These are phyloP conservation scores for Mus caroli DNA, from an alignment of 2,797 vertebrate species.

Conservation along the genomic window DNA sequence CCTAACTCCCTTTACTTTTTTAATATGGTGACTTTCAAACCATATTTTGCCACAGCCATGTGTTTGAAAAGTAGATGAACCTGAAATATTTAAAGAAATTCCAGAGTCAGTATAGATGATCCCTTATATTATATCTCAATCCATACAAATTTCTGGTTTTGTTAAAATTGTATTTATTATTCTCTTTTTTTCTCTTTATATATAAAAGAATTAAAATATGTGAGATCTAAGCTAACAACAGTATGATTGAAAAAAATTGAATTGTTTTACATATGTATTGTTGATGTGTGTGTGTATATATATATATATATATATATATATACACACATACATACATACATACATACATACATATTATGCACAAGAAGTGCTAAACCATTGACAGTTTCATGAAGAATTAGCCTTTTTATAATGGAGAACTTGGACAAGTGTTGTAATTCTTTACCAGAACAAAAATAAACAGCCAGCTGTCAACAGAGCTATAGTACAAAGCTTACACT, in stretches of 20 bases:
- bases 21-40: neutral
- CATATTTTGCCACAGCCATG: neutral
- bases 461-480: slow-evolving; percentile 58
- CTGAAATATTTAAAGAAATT: neutral
- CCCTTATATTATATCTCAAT: neutral
- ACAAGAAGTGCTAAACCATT: slow-evolving; percentile 38
- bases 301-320: neutral
- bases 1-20: too few relatives aligned
- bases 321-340: too few relatives aligned
- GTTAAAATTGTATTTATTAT: neutral
- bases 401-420: slow-evolving; percentile 59
- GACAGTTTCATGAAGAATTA: slow-evolving; percentile 58
- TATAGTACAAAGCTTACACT: slow-evolving; percentile 72
- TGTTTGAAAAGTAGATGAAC: neutral
- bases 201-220: neutral
- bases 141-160: neutral
- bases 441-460: slow-evolving; percentile 81
- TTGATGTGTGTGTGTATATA: too few relatives aligned
- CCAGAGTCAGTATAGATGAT: neutral
- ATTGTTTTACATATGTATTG: slow-evolving; percentile 24
- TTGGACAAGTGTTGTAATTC: slow-evolving; percentile 72
- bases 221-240: neutral
- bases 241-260: neutral
- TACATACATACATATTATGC: neutral
- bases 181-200: neutral